Percentiles rank a stretch among this genome's conserved stretches.
Conservation (phyloP, 2,888 invertebrate species). For the Xylota segnis region DNA sequence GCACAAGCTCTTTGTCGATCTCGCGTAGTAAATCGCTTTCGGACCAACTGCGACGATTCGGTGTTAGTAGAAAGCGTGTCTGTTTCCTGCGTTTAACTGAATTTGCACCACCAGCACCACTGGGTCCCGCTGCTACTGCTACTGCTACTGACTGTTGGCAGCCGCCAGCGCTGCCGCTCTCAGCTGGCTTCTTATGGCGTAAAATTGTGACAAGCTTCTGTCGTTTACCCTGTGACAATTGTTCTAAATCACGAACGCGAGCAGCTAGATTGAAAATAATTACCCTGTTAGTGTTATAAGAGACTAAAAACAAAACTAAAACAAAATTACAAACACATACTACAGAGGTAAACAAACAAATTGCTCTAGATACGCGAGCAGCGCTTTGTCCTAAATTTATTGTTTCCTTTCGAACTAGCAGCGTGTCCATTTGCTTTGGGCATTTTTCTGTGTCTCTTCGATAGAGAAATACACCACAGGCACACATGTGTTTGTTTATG, state of each 20-base stretch:
- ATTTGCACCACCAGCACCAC: constrained; percentile 21
- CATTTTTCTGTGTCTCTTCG: background rate
- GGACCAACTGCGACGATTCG: constrained; percentile 84
- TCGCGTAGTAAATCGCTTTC: constrained; percentile 87
- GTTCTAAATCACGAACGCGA: constrained; percentile 69
- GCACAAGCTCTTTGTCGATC: constrained; percentile 86
- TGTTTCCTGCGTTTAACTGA: constrained; percentile 79
- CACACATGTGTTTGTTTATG: background rate
- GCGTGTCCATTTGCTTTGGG: constrained; percentile 38
- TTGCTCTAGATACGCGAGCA: background rate
- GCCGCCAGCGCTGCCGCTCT: constrained; percentile 58
- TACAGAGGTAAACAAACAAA: constrained; percentile 23
- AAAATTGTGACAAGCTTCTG: constrained; percentile 75
- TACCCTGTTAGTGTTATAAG: constrained; percentile 66
- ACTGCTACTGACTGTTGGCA: constrained; percentile 67
- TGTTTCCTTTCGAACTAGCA: constrained; percentile 42
- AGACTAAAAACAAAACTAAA: constrained; percentile 17
- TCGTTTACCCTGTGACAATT: constrained; percentile 66
- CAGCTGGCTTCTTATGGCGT: constrained; percentile 71
- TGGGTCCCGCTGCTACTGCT: constrained; percentile 18
- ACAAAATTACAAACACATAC: constrained; percentile 41
- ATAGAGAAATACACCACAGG: background rate
- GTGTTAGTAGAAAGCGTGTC: constrained; percentile 82
- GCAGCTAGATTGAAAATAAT: constrained; percentile 74
- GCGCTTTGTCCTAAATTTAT: constrained; percentile 53